Base-by-base conservation (phyloP, 1,140 invertebrate species). In the Macrocentrus cingulum region DNA sequence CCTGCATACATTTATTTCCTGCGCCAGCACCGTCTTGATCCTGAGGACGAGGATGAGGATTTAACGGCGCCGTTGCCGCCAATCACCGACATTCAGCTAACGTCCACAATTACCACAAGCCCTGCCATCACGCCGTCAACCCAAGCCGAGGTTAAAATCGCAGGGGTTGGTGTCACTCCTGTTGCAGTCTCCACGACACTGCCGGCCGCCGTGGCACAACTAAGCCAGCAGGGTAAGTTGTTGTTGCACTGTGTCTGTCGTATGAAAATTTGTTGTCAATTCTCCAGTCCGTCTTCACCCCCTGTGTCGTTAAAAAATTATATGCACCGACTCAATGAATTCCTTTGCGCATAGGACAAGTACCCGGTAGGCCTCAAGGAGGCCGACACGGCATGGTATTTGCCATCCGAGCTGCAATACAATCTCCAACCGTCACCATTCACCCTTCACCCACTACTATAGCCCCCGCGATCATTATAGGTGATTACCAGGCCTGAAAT, bases 1-100 rank as follows among this genome's bases (percentile, higher is more conserved):
- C 83, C 86, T 34, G 85, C 88, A 67, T 88, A 92, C 63, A 67
- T 88, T 34, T 83, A 85, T 42, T 93, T 91, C 72, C 75, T 92
- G 58, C 86, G 88, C 65, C 85, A 88, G 63, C 85, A 91, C 69
- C 84, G 84, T 56, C 82, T 94, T 37, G 88, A 91, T 72, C 82
- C 84, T 59, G 83, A 85, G 60, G 85, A 87, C 54, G 84, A 87
- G 25, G 69, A 77, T 48, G 80, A 82, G 56, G 83, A 87, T 58
- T 70, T 83, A 20, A 69, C 71, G 55, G 37, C 72, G 37, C 60
- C 70, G 18, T 50, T 72, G 60, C 64, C 67, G 20, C 22, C 56
- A 11, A 65, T 72, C 55, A 39, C 50, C 23, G 16, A 16, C 29
- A 53, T 48, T 23, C 16, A 8, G 51, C 5, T 54, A 19, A 52